Evolutionary conservation across 1,140 invertebrate species (phyloP).

Genomic region (Cydia splendana): DNA sequence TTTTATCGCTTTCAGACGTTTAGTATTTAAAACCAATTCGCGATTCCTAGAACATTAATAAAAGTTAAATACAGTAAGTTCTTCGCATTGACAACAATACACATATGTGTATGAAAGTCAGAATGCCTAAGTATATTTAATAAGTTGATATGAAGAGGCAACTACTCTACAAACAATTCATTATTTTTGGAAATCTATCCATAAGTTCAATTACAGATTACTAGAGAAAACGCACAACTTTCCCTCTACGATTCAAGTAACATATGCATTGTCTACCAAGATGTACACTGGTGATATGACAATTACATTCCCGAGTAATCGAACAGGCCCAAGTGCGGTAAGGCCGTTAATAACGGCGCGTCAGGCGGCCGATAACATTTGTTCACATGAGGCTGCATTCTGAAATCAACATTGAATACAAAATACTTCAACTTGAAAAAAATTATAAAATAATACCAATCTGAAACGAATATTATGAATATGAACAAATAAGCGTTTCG

Average conservation of each 20-base stretch:
- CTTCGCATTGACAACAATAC: too few species aligned
- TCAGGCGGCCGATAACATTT: conserved; percentile 51
- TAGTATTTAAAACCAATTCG: too few species aligned
- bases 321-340: conserved; percentile 27
- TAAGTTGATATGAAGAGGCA: too few species aligned
- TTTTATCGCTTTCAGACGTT: too few species aligned
- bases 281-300: conserved; percentile 9
- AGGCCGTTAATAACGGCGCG: conserved; percentile 52
- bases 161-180: too few species aligned
- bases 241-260: conserved; percentile 1
- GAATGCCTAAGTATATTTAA: too few species aligned
- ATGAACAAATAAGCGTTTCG: too few species aligned
- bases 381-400: conserved; percentile 44
- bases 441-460: too few species aligned
- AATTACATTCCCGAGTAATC: conserved; percentile 37
- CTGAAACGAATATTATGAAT: too few species aligned
- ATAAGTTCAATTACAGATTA: neutral
- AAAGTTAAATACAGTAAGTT: too few species aligned
- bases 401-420: neutral
- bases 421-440: neutral
- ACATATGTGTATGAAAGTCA: too few species aligned
- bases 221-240: neutral
- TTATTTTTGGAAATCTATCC: neutral
- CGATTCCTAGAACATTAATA: too few species aligned
- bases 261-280: conserved; percentile 2